These are phyloP conservation scores for Laspeyria flexula DNA, from an alignment of 2,888 invertebrate species.

Conservation along the genomic window DNA sequence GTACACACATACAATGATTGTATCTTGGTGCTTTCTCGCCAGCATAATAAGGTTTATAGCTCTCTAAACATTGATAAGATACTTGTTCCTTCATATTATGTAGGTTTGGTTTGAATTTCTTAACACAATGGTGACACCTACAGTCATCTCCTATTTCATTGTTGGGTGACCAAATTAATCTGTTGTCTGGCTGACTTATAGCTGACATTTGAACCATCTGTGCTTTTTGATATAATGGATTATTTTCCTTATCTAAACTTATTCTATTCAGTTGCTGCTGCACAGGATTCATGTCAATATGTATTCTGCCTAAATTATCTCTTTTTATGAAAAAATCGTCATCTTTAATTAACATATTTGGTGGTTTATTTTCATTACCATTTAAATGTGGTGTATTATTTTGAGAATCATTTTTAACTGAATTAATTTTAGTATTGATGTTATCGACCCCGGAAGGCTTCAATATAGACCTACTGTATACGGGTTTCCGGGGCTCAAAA, in stretches of 20 bases:
- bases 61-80: background rate
- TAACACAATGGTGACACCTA: slow-evolving; percentile 65
- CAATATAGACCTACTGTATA: slow-evolving; percentile 36
- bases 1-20: slow-evolving; percentile 32
- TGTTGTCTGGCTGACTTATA: slow-evolving; percentile 22
- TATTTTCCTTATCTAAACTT: slow-evolving; percentile 67
- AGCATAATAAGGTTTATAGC: slow-evolving; percentile 8
- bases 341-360: slow-evolving; percentile 57
- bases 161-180: slow-evolving; percentile 12
- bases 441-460: slow-evolving; percentile 28
- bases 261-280: slow-evolving; percentile 54
- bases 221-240: slow-evolving; percentile 54
- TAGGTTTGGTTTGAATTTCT: slow-evolving; percentile 23
- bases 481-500: slow-evolving; percentile 49
- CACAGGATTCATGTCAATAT: slow-evolving; percentile 46
- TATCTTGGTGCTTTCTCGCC: slow-evolving; percentile 16
- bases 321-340: slow-evolving; percentile 72
- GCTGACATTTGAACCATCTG: slow-evolving; percentile 51
- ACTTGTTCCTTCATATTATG: background rate
- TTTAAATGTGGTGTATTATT: slow-evolving; percentile 38
- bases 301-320: slow-evolving; percentile 57
- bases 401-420: slow-evolving; percentile 11
- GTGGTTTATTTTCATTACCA: slow-evolving; percentile 55
- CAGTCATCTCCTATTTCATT: slow-evolving; percentile 44
- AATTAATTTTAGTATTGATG: slow-evolving; percentile 3